Evolutionary conservation across 1,140 invertebrate species (phyloP).

Genomic region (Carposina sasakii): DNA sequence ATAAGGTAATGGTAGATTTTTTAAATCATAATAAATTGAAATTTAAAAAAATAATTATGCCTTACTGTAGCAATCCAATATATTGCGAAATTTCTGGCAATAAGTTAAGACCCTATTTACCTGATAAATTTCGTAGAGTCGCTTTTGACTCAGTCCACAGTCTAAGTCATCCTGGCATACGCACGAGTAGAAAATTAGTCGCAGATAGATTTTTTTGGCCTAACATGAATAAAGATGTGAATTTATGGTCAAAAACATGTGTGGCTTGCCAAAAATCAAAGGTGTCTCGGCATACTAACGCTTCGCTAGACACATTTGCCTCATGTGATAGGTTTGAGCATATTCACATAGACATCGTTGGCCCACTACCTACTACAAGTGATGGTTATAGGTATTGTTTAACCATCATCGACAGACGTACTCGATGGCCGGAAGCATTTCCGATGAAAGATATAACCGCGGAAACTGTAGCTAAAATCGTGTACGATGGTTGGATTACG

Average conservation of each 20-base stretch:
- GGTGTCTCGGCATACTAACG: slow-evolving; percentile 18
- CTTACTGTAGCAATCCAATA: background rate
- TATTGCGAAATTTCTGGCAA: slow-evolving; percentile 3
- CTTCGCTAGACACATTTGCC: background rate
- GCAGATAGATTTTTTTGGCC: slow-evolving; percentile 35
- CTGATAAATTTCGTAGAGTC: background rate
- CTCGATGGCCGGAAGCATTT: slow-evolving; percentile 56
- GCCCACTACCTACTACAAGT: slow-evolving; percentile 27
- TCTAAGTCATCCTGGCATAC: slow-evolving; percentile 28
- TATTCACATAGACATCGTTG: slow-evolving; percentile 35
- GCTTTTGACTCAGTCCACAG: slow-evolving; percentile 15
- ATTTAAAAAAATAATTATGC: background rate
- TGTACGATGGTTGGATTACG: slow-evolving; percentile 39
- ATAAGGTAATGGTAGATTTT: too few relatives aligned
- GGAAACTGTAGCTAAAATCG: slow-evolving; percentile 33
- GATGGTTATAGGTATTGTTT: slow-evolving; percentile 41
- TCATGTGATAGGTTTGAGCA: slow-evolving; percentile 17
- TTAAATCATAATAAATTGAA: background rate
- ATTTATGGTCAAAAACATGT: slow-evolving; percentile 22
- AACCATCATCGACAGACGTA: slow-evolving; percentile 53
- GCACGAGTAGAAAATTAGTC: slow-evolving; percentile 19
- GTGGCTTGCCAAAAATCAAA: slow-evolving; percentile 27
- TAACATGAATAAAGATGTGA: slow-evolving; percentile 18
- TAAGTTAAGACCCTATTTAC: slow-evolving; percentile 2
- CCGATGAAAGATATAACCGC: slow-evolving; percentile 36